Conservation (phyloP, 2,113 vertebrate genomes). For the Thalassoma bifasciatum region DNA sequence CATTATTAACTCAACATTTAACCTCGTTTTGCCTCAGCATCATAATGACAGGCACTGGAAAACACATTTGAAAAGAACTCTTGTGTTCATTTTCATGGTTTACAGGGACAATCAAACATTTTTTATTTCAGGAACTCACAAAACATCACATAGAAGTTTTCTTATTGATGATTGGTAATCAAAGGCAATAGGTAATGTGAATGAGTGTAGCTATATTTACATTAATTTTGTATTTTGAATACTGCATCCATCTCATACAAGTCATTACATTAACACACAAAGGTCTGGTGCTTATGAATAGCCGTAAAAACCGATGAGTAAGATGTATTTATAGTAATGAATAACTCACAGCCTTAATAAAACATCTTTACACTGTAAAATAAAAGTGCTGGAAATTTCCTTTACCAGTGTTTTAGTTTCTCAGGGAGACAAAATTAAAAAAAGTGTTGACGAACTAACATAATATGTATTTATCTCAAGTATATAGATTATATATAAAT, state of each 20-base stretch:
- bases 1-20: conserved; percentile 30
- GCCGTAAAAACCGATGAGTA: background rate
- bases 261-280: background rate
- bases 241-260: background rate
- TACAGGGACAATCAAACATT: conserved; percentile 2
- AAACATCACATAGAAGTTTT: background rate
- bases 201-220: background rate
- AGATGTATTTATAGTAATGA: background rate
- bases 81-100: background rate
- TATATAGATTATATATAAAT: background rate
- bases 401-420: conserved; percentile 62
- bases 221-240: background rate
- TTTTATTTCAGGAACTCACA: conserved; percentile 10
- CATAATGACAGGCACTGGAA: background rate
- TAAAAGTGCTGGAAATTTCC: conserved; percentile 17
- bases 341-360: conserved; percentile 42
- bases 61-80: conserved; percentile 3
- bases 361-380: conserved; percentile 1
- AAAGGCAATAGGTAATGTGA: background rate
- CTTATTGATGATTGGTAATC: background rate
- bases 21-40: conserved; percentile 31
- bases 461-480: background rate
- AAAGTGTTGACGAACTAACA: conserved; percentile 21
- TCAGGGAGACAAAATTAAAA: conserved; percentile 60
- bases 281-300: conserved; percentile 24